phyloP scores from a whole-genome alignment of 2,113 vertebrate genomes.

The Oreocharis arfaki region DNA sequence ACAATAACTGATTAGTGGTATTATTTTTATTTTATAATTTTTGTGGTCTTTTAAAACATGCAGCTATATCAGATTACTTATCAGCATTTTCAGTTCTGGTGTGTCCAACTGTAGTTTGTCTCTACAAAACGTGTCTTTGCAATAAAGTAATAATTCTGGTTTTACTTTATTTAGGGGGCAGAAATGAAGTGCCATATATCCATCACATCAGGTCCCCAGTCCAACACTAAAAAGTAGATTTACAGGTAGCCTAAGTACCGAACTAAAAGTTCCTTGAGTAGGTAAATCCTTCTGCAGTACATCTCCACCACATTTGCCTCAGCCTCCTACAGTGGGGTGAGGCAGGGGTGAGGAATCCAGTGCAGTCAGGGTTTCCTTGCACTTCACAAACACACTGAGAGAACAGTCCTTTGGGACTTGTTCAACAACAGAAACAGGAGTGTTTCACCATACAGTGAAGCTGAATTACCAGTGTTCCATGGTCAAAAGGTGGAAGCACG shows the following conservation, averaged over 20 bases:
- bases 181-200: background rate
- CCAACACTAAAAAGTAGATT: background rate
- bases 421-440: background rate
- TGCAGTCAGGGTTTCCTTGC: background rate
- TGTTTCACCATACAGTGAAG: background rate
- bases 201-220: background rate
- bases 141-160: background rate
- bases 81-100: background rate
- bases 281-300: background rate
- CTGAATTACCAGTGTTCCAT: background rate
- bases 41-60: background rate
- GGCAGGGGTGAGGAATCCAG: background rate
- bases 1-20: background rate
- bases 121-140: background rate
- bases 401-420: background rate
- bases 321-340: background rate
- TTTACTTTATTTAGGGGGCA: background rate
- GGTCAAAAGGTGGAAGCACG: background rate
- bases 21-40: background rate
- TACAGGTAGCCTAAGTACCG: background rate
- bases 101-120: background rate
- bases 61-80: background rate
- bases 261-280: background rate
- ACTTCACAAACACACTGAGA: background rate
- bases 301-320: background rate